Evolutionary conservation across 2,797 vertebrate species (phyloP), one percentile per base, ranked within the genome.

Genomic region (Brachymystax lenok): DNA sequence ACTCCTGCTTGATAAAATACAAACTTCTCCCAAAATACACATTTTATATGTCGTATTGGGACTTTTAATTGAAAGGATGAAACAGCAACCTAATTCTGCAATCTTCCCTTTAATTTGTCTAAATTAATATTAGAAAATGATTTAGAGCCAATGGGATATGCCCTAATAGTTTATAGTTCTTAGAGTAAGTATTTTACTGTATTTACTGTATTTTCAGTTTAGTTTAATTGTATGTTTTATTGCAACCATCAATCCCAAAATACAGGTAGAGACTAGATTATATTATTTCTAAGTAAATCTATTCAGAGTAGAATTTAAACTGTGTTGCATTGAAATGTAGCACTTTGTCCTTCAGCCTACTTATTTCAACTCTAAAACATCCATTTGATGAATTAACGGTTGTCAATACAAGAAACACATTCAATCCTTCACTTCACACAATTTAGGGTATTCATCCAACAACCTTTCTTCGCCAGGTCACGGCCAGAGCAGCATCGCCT

Each of bases 381-480:
- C 77, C 33, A 68, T 80, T 82, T 80, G 63, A 80, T 59, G 70
- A 50, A 75, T 77, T 17, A 19, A 54, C 50, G 74, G 50, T 33
- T 71, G 73, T 67, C 71, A 24, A 24, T 35, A 13, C 28, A 30
- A 28, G 35, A 1, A 7, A 28, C 13, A 16, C 28, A 27, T 16
- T 21, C 19, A 17, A 16, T 67, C 12, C 10, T 12, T 67, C n/a
- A 54, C 54, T 46, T 64, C 73, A 69, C 30, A 46, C 46, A 68
- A 82, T 82, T 3, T 46, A 33, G 46, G 74, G 19, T 40, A 10
- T 19, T 17, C 1, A 1, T 35, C 17, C 30, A 33, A 35, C 70
- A 69, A 88, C 79, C 3, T 35, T 85, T 75, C 78, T 70, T 6
- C 79, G 76, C 80, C 64, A 71, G 84, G 80, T 88, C 79, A 74